A percentile compares a stretch with the other conserved stretches of the same genome.
Conservation (phyloP, 2,888 invertebrate genomes). For the Hypsopygia costalis region DNA sequence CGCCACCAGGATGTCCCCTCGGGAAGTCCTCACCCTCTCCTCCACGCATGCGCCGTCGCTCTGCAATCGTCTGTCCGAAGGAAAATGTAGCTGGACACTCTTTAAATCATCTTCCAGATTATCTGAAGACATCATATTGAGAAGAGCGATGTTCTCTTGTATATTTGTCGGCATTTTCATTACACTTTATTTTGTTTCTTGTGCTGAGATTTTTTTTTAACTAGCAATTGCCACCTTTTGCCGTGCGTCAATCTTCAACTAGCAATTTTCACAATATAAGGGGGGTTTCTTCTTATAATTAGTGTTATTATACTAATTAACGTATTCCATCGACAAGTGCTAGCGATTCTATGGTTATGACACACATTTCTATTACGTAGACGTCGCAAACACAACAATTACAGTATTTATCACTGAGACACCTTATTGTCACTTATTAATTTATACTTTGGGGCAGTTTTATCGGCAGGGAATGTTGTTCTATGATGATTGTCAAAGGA, state of each 20-base stretch:
- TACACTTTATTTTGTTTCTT: slow-evolving; percentile 19
- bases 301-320: slow-evolving; percentile 45
- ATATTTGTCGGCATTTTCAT: slow-evolving; percentile 64
- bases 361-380: slow-evolving; percentile 44
- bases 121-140: slow-evolving; percentile 85
- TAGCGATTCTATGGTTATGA: slow-evolving; percentile 41
- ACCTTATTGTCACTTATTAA: slow-evolving; percentile 42
- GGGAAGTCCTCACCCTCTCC: slow-evolving; percentile 93
- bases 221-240: not conserved
- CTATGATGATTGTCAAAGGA: slow-evolving; percentile 51
- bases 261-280: not conserved
- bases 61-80: slow-evolving; percentile 83
- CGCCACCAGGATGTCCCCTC: slow-evolving; percentile 94
- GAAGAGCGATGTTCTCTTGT: slow-evolving; percentile 74
- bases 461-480: slow-evolving; percentile 42
- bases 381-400: slow-evolving; percentile 30
- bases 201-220: slow-evolving; percentile 21
- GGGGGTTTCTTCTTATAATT: slow-evolving; percentile 11
- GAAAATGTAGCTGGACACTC: slow-evolving; percentile 94
- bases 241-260: not conserved
- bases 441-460: slow-evolving; percentile 41
- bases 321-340: slow-evolving; percentile 40
- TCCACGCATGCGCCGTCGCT: slow-evolving; percentile 78
- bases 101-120: slow-evolving; percentile 96
- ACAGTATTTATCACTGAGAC: slow-evolving; percentile 46